Evolutionary conservation across 2,888 invertebrate genomes (phyloP).

Genomic region (Meteorus colon): DNA sequence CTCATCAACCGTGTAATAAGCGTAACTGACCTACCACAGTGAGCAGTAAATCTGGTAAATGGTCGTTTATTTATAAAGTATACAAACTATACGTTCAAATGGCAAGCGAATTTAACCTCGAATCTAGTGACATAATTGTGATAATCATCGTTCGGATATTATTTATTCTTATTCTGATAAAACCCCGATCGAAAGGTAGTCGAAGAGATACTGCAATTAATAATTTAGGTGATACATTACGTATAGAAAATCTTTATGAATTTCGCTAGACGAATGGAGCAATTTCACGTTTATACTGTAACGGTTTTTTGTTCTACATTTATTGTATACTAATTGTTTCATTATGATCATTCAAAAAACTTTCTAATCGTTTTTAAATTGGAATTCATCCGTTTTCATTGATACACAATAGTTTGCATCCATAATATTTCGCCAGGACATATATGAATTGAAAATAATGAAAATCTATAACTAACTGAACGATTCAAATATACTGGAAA

Average conservation of each 20-base stretch:
- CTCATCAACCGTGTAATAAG: constrained; percentile 5
- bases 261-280: constrained; percentile 26
- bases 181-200: background rate
- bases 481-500: background rate
- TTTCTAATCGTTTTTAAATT: background rate
- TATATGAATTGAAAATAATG: no score
- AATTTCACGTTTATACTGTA: constrained; percentile 17
- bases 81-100: constrained; percentile 7
- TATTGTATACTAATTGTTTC: background rate
- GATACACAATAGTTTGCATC: background rate
- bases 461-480: no score
- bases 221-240: background rate
- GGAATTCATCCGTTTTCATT: background rate
- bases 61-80: constrained; percentile 7
- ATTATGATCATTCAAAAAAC: background rate
- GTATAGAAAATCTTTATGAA: background rate
- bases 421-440: background rate
- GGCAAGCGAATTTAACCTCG: background rate
- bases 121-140: background rate
- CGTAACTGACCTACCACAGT: constrained; percentile 11
- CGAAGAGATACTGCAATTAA: background rate
- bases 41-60: background rate
- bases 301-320: constrained; percentile 23
- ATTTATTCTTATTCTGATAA: background rate
- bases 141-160: background rate